Evolutionary conservation across 2,888 invertebrate species (phyloP).

Genomic region (Venustoraphidia nigricollis): DNA sequence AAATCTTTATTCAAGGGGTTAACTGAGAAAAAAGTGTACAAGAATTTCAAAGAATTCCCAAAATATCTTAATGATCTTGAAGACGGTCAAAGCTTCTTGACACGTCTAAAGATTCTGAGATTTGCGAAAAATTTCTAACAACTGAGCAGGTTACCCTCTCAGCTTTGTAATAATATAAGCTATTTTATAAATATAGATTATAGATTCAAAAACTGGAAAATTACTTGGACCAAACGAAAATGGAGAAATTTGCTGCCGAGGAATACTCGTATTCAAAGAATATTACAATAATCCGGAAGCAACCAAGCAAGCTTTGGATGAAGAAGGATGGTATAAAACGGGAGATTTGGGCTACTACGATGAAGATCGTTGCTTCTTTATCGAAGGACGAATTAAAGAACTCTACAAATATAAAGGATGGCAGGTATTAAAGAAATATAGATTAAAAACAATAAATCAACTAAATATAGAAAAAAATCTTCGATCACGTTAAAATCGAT

Average conservation of each 20-base stretch:
- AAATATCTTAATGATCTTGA: no score
- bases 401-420: constrained; percentile 32
- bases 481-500: no score
- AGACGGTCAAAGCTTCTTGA: no score
- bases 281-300: constrained; percentile 30
- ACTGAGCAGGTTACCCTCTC: no score
- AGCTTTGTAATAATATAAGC: no score
- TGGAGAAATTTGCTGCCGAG: neutral
- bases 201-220: neutral
- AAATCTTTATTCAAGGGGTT: no score
- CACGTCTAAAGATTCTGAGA: no score
- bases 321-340: constrained; percentile 33
- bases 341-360: constrained; percentile 37
- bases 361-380: constrained; percentile 30
- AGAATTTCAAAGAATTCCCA: no score
- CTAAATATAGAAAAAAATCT: no score
- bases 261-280: constrained; percentile 18
- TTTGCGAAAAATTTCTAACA: no score
- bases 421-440: constrained; percentile 23
- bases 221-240: neutral
- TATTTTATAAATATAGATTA: neutral
- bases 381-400: constrained; percentile 34
- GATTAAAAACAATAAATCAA: no score
- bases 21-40: no score
- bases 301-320: constrained; percentile 27